Evolutionary conservation across 1,140 invertebrate genomes (phyloP).

Genomic region (Leptopilina boulardi): DNA sequence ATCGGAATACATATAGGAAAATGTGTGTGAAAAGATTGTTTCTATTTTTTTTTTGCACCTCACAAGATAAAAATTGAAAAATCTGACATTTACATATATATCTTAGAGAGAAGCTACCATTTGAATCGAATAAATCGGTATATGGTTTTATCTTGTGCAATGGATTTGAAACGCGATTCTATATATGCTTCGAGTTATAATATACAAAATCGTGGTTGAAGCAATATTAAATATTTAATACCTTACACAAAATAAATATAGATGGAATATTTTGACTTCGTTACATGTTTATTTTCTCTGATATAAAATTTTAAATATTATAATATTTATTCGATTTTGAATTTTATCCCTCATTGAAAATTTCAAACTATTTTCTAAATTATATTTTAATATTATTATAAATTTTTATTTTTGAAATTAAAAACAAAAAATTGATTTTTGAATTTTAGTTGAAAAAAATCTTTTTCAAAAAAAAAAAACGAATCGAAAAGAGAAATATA

Average conservation of each 20-base stretch:
- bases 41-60: slow-evolving; percentile 8
- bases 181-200: not conserved
- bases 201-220: not conserved
- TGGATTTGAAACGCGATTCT: slow-evolving; percentile 2
- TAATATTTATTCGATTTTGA: too few relatives aligned
- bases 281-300: too few relatives aligned
- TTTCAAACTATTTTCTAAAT: too few relatives aligned
- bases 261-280: not conserved
- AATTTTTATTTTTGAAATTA: too few relatives aligned
- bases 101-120: not conserved
- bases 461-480: too few relatives aligned
- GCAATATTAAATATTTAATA: not conserved
- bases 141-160: slow-evolving; percentile 12
- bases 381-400: too few relatives aligned
- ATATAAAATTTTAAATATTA: too few relatives aligned
- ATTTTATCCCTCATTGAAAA: too few relatives aligned
- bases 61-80: not conserved
- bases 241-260: not conserved
- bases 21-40: slow-evolving; percentile 7
- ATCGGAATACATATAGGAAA: not conserved
- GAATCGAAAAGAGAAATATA: too few relatives aligned
- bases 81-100: slow-evolving; percentile 11
- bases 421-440: too few relatives aligned
- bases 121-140: slow-evolving; percentile 12
- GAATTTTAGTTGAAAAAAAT: too few relatives aligned